These are phyloP conservation scores for Proterorhinus semilunaris DNA, from an alignment of 2,113 vertebrate genomes.

Conservation along the genomic window DNA sequence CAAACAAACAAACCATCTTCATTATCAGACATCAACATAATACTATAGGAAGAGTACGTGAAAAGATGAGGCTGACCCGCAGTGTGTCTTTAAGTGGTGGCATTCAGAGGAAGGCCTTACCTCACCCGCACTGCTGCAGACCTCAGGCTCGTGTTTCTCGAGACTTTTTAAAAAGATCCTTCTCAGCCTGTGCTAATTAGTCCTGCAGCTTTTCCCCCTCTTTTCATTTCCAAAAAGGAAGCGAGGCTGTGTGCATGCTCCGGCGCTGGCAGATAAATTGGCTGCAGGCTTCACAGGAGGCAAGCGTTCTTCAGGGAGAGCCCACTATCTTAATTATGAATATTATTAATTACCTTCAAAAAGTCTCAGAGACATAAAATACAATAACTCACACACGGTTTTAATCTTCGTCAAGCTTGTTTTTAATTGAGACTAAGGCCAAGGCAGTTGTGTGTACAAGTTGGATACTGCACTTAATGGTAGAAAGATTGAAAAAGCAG, in stretches of 20 bases:
- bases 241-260: slow-evolving; percentile 18
- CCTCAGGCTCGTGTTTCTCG: slow-evolving; percentile 51
- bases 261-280: slow-evolving; percentile 60
- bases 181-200: slow-evolving; percentile 64
- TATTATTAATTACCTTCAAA: slow-evolving; percentile 67
- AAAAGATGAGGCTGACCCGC: slow-evolving; percentile 46
- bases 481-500: slow-evolving; percentile 54
- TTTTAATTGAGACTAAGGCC: slow-evolving; percentile 28
- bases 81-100: slow-evolving; percentile 28
- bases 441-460: slow-evolving; percentile 22
- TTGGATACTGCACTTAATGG: slow-evolving; percentile 56
- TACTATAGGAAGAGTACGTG: not conserved
- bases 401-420: slow-evolving; percentile 26
- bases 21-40: no score
- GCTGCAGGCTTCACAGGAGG: slow-evolving; percentile 59
- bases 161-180: slow-evolving; percentile 41
- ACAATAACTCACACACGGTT: slow-evolving; percentile 29
- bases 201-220: slow-evolving; percentile 43
- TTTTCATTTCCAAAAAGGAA: slow-evolving; percentile 64
- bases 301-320: slow-evolving; percentile 53
- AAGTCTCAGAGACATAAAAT: slow-evolving; percentile 23
- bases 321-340: slow-evolving; percentile 67
- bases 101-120: slow-evolving; percentile 37
- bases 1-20: no score
- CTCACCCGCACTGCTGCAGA: slow-evolving; percentile 33